A percentile compares a stretch with the other conserved stretches of the same genome.
Conservation (phyloP, 2,888 invertebrate genomes). For the Drosophila affinis region DNA sequence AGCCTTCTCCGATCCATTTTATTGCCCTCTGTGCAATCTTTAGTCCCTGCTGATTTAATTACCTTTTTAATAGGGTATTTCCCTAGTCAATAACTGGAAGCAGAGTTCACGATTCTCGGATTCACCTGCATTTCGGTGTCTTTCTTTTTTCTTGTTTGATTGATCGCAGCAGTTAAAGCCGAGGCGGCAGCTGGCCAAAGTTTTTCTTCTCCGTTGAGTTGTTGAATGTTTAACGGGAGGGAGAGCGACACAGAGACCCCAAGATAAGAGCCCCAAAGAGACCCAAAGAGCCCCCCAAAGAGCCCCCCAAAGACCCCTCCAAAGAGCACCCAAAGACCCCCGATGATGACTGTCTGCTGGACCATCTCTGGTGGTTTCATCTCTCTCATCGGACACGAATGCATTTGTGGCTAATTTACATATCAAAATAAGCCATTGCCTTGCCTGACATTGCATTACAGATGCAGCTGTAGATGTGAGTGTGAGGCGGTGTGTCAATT, state of each 20-base stretch:
- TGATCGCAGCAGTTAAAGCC: constrained; percentile 55
- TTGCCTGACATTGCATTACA: constrained; percentile 22
- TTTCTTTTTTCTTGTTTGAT: constrained; percentile 45
- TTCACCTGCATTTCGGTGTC: constrained; percentile 40
- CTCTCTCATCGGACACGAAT: constrained; percentile 28
- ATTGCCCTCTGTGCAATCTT: neutral
- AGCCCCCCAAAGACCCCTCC: neutral
- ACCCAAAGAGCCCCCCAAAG: neutral
- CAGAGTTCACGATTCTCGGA: neutral
- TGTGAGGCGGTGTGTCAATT: constrained; percentile 34
- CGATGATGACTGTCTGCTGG: constrained; percentile 24
- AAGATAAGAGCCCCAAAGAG: constrained; percentile 29
- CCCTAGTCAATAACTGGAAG: neutral
- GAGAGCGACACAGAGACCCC: neutral
- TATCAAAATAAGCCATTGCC: constrained; percentile 64
- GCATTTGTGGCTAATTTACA: constrained; percentile 70
- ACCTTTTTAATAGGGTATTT: constrained; percentile 5
- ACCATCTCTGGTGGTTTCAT: constrained; percentile 5
- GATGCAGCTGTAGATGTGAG: neutral
- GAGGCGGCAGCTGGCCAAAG: constrained; percentile 17
- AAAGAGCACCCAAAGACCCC: constrained; percentile 6
- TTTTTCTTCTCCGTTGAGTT: constrained; percentile 42
- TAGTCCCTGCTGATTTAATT: neutral
- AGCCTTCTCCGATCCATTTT: neutral
- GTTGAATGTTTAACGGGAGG: constrained; percentile 33